Evolutionary conservation across 37 sponge, comb jelly and placozoan genomes (phyloP), one percentile per base, ranked within the genome.

Genomic region (Geodia barretti): DNA sequence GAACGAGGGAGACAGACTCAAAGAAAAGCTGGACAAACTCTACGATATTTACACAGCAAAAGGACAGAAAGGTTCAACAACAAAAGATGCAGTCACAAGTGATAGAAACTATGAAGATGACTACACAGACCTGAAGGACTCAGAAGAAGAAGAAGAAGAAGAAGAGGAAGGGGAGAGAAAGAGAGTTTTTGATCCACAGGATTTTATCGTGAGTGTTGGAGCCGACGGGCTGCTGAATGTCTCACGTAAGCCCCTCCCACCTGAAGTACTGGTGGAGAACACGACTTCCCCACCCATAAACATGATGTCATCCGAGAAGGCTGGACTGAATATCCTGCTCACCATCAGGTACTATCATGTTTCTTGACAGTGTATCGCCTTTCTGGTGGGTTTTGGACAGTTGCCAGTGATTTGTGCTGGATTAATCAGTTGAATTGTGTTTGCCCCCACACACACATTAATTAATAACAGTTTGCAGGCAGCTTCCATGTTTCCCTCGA

Each of bases 321-420:
- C 0, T 21, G 86, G 86, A 26, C 14, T 24, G 35, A 58, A 78
- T 34, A 85, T 88, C 60, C 75, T 88, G 88, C 68, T 82, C 71
- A 77, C 83, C 21, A 77, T 77, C 35, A 47, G 54, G 54, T 47
- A 47, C 14, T 7, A 14, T 47, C 54, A 47, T 7, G n/a, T n/a
- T n/a, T n/a, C n/a, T n/a, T n/a, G n/a, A n/a, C n/a, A n/a, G n/a
- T n/a, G n/a, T n/a, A n/a, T n/a, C n/a, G n/a, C n/a, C n/a, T n/a
- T n/a, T n/a, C n/a, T n/a, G n/a, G n/a, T n/a, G n/a, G n/a, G n/a
- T n/a, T n/a, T n/a, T n/a, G n/a, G n/a, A n/a, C n/a, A n/a, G n/a
- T n/a, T n/a, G n/a, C n/a, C n/a, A n/a, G n/a, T n/a, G n/a, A n/a
- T n/a, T n/a, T n/a, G n/a, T n/a, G n/a, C n/a, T n/a, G n/a, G n/a